phyloP scores from a whole-genome alignment of 2,888 invertebrate genomes.

The Cosmorhoe ocellata region DNA sequence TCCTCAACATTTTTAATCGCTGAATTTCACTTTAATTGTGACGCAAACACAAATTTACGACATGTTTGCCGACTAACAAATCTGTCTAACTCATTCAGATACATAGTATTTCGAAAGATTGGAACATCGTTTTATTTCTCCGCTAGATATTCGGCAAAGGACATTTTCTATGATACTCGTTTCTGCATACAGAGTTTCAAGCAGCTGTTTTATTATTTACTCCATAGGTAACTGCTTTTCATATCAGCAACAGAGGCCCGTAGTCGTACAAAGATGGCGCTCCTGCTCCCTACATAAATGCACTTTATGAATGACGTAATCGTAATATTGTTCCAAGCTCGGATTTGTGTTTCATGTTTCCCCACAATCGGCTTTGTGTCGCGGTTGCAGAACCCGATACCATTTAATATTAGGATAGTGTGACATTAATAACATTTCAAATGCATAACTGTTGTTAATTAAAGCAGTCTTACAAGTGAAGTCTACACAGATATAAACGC shows the following conservation, averaged over 20 bases:
- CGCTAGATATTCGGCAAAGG: conserved; percentile 7
- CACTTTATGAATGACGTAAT: conserved; percentile 72
- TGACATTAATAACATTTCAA: conserved; percentile 41
- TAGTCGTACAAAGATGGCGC: conserved; percentile 64
- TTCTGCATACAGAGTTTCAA: conserved; percentile 21
- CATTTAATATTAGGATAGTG: conserved; percentile 42
- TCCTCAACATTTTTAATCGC: conserved; percentile 18
- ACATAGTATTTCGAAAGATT: conserved; percentile 16
- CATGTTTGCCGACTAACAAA: conserved; percentile 27
- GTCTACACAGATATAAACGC: conserved; percentile 48
- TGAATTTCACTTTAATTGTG: conserved; percentile 18
- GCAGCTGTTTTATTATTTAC: conserved; percentile 64
- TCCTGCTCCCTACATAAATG: conserved; percentile 64
- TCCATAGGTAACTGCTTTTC: conserved; percentile 73
- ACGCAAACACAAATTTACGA: conserved; percentile 23
- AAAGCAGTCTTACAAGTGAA: conserved; percentile 14
- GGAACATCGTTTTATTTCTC: conserved; percentile 16
- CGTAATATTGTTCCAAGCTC: conserved; percentile 63
- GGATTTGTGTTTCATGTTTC: conserved; percentile 58
- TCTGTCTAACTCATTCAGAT: conserved; percentile 20
- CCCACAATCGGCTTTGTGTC: conserved; percentile 52
- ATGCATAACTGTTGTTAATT: conserved; percentile 20
- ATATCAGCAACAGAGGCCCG: conserved; percentile 70
- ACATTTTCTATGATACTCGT: conserved; percentile 20
- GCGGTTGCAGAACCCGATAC: conserved; percentile 45